Conservation (phyloP, 1,140 invertebrate genomes). For the Linepithema humile region DNA sequence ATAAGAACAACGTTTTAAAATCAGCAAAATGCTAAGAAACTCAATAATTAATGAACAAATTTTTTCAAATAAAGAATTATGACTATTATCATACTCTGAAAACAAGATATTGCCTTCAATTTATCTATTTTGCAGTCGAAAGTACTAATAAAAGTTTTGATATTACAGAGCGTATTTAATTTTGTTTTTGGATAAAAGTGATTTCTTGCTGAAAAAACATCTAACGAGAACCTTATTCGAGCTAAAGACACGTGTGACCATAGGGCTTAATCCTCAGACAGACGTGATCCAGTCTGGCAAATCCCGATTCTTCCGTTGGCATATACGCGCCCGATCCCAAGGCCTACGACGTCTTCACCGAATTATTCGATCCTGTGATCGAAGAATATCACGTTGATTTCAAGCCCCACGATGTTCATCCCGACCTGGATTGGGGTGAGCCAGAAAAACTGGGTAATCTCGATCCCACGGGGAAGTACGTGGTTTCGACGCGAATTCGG, state of each 20-base stretch:
- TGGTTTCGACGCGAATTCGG: conserved; percentile 91
- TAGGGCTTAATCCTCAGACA: conserved; percentile 85
- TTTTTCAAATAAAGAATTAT: not conserved
- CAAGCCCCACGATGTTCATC: conserved; percentile 87
- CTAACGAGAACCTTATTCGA: conserved; percentile 87
- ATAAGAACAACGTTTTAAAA: not conserved
- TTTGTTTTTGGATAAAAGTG: not conserved
- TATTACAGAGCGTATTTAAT: not conserved
- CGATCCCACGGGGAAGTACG: conserved; percentile 89
- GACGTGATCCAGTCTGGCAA: conserved; percentile 89
- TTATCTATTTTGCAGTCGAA: not conserved
- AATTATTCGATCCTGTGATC: conserved; percentile 91
- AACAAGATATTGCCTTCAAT: not conserved
- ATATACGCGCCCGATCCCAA: conserved; percentile 91
- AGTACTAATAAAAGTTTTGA: not conserved
- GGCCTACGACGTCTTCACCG: conserved; percentile 88
- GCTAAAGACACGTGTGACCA: conserved; percentile 87
- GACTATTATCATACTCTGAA: not conserved
- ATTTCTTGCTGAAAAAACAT: conserved; percentile 90
- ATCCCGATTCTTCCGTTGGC: conserved; percentile 87
- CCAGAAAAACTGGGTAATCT: conserved; percentile 88
- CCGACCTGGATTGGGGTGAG: conserved; percentile 89
- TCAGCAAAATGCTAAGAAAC: not conserved
- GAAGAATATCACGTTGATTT: conserved; percentile 90
- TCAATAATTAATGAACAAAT: not conserved